Base-by-base conservation (phyloP, 92 coral and sea anemone species). In the Hydrozoanthus gracilis region DNA sequence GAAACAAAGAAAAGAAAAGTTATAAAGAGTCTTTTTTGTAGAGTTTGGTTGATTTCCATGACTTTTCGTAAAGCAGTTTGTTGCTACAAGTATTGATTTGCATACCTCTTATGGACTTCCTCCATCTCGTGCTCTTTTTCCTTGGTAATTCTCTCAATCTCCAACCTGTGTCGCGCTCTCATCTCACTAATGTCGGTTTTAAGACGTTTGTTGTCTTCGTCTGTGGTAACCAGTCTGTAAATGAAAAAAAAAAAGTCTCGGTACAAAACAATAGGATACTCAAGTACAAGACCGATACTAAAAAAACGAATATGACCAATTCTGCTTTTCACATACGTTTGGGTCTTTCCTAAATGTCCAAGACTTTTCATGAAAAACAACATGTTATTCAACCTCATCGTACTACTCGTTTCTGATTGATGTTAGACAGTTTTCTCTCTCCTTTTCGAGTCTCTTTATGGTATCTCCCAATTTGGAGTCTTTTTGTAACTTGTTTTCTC, bases 61-160 rank as follows among this genome's bases (percentile, higher is more conserved):
- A 45, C 5, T n/a, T n/a, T n/a, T n/a, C n/a, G 47, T 62, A 13
- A 8, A 8, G 17, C 8, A 44, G 58, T 4, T 1, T 68, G 10
- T 60, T 60, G 7, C 20, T 13, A 16, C 48, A 4, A 5, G 14
- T 48, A n/a, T 35, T 49, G 47, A 16, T 13, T n/a, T 62, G 54
- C 90, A 8, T 27, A 96, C 99, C 99, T 90, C 82, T 89, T 96
- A 71, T 96, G 99, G 2, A 96, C 92, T 79, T 96, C 98, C 18
- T 95, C 98, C 99, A 96, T 93, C 61, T 96, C 99, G 52, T 95
- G 92, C 54, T 96, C 95, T 75, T 96, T 96, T 27, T 93, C 94
- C 71, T 93, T 82, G 3, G 98, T 96, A 35, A 95, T 92, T 88
- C 99, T 93, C 65, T 95, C 99, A 7, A 92, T 70, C 80, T 96